Percentiles rank a stretch among this genome's conserved stretches.
phyloP scores from a whole-genome alignment of 2,797 vertebrate species.

The Falco berigora region DNA sequence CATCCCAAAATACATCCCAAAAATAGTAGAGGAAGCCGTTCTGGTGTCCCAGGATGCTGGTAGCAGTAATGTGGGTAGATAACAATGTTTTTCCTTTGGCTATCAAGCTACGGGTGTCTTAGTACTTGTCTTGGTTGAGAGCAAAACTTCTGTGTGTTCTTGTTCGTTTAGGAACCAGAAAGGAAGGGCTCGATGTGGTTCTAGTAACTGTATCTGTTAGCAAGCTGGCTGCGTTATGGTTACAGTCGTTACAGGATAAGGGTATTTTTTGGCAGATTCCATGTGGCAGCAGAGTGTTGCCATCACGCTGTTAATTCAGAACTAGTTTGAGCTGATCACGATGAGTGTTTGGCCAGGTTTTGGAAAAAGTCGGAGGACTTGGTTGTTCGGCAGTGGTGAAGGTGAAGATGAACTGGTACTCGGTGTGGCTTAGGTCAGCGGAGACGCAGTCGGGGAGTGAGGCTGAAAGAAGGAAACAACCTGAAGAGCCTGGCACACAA shows the following conservation, averaged over 20 bases:
- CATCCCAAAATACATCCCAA: background rate
- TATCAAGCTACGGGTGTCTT: background rate
- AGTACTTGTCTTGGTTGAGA: background rate
- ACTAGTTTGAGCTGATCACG: background rate
- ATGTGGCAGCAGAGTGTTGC: rapidly evolving
- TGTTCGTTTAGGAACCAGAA: background rate
- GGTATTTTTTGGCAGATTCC: background rate
- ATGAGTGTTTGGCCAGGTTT: background rate
- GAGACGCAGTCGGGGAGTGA: background rate
- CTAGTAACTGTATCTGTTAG: background rate
- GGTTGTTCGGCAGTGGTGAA: background rate
- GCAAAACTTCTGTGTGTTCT: background rate
- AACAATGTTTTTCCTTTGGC: background rate
- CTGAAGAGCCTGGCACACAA: background rate
- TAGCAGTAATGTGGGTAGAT: background rate
- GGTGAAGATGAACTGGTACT: background rate
- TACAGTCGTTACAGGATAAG: rapidly evolving
- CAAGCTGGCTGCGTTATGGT: background rate
- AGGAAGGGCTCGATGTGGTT: rapidly evolving
- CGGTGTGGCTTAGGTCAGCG: background rate
- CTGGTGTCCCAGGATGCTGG: background rate
- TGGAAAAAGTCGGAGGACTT: background rate
- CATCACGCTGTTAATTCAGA: background rate
- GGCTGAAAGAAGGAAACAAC: background rate
- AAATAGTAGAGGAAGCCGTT: background rate